These are phyloP conservation scores for Malthinus flaveolus DNA, from an alignment of 2,888 invertebrate genomes.

Conservation along the genomic window DNA sequence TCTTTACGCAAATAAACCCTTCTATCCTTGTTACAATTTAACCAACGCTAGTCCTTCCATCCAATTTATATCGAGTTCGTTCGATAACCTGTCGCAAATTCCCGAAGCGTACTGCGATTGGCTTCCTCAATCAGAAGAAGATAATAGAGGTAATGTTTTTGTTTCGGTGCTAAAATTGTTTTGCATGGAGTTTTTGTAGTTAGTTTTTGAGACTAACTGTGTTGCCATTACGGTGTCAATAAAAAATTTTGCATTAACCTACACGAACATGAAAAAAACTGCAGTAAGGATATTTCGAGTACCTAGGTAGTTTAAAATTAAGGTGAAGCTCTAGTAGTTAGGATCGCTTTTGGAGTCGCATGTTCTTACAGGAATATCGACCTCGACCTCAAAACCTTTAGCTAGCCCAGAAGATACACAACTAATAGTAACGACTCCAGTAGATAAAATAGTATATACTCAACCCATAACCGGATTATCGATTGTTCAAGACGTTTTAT, in stretches of 20 bases:
- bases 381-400: conserved; percentile 50
- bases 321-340: conserved; percentile 47
- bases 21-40: conserved; percentile 47
- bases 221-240: conserved; percentile 15
- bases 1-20: conserved; percentile 50
- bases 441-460: conserved; percentile 32
- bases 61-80: conserved; percentile 36
- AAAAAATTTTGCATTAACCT: conserved; percentile 27
- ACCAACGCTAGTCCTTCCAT: conserved; percentile 26
- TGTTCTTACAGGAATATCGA: conserved; percentile 56
- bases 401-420: conserved; percentile 46
- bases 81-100: conserved; percentile 34
- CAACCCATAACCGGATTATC: conserved; percentile 31
- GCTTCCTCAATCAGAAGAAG: conserved; percentile 46
- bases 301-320: conserved; percentile 30
- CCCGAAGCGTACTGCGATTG: conserved; percentile 55
- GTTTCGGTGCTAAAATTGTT: conserved; percentile 42
- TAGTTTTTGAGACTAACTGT: conserved; percentile 42
- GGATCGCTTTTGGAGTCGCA: conserved; percentile 54
- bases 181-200: conserved; percentile 51
- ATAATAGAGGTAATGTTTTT: conserved; percentile 48
- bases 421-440: conserved; percentile 37
- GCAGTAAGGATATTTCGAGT: conserved; percentile 52
- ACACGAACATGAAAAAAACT: conserved; percentile 31
- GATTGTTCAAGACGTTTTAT: conserved; percentile 31